These are phyloP conservation scores for Macrotis lagotis DNA, from an alignment of 2,113 vertebrate genomes.

Conservation along the genomic window DNA sequence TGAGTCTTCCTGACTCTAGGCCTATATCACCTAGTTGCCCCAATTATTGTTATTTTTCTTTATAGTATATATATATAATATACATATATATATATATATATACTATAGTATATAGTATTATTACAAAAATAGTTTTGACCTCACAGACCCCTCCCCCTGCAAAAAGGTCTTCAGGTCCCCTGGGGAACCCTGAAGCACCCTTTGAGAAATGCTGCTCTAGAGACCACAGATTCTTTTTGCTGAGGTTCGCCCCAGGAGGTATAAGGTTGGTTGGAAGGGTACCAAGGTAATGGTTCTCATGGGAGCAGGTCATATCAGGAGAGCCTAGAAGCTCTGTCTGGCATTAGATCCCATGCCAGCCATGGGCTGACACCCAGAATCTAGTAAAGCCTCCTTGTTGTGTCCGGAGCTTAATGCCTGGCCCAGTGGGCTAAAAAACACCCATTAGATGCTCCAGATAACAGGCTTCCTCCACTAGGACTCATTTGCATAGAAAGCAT, in stretches of 20 bases:
- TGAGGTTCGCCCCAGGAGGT: conserved; percentile 31
- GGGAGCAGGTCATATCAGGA: conserved; percentile 38
- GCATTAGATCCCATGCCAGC: conserved; percentile 66
- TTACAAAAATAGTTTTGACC: background rate
- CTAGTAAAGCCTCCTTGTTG: conserved; percentile 59
- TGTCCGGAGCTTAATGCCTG: conserved; percentile 58
- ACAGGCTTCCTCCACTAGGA: conserved; percentile 64
- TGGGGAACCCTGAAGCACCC: background rate
- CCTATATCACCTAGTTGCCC: background rate
- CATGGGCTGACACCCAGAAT: conserved; percentile 58
- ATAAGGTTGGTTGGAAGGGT: background rate
- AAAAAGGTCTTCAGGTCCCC: background rate
- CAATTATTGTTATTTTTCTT: background rate
- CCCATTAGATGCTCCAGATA: conserved; percentile 73
- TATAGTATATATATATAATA: no score
- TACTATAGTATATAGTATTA: background rate
- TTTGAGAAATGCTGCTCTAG: background rate
- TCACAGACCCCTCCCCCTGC: background rate
- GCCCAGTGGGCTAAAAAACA: conserved; percentile 39
- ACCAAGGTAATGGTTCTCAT: conserved; percentile 28
- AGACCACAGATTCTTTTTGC: background rate
- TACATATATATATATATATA: no score
- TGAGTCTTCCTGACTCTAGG: background rate
- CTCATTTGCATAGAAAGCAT: conserved; percentile 65
- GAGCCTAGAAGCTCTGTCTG: conserved; percentile 35